phyloP scores from a whole-genome alignment of 2,888 invertebrate genomes.

The Aphelenchoides bicaudatus region DNA sequence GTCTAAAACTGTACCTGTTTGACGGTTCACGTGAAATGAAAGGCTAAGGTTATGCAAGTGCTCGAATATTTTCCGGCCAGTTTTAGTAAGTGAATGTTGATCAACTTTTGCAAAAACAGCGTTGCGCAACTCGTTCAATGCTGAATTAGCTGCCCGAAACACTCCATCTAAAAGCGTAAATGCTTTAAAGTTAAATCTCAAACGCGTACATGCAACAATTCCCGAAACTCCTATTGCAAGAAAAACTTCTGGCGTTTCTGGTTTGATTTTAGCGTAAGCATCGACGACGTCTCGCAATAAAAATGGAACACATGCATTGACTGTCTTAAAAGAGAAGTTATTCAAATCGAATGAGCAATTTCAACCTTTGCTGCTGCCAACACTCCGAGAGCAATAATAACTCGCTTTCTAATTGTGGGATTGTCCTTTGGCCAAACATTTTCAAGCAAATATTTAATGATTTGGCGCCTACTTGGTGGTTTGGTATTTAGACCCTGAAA shows the following conservation, averaged over 20 bases:
- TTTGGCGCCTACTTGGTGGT: constrained; percentile 38
- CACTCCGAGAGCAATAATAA: constrained; percentile 71
- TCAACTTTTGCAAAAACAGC: constrained; percentile 96
- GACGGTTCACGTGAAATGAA: constrained; percentile 84
- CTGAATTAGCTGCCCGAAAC: constrained; percentile 82
- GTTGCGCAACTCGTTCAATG: constrained; percentile 91
- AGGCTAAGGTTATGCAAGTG: constrained; percentile 84
- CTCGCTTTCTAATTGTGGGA: constrained; percentile 72
- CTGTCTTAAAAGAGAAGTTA: constrained; percentile 65
- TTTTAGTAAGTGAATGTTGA: constrained; percentile 87
- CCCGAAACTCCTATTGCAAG: constrained; percentile 51
- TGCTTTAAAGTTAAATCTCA: neutral
- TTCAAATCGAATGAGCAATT: neutral
- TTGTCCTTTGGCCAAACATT: constrained; percentile 70
- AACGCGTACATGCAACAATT: constrained; percentile 54
- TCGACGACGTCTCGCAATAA: constrained; percentile 90
- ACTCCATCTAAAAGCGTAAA: constrained; percentile 75
- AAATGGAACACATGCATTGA: constrained; percentile 90
- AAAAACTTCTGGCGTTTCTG: constrained; percentile 45
- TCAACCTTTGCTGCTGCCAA: constrained; percentile 64
- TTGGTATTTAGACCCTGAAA: constrained; percentile 31
- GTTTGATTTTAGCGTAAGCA: constrained; percentile 69
- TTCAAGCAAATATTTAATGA: constrained; percentile 40
- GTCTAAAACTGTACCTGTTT: too few species aligned
- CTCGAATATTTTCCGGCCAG: constrained; percentile 88